Base-by-base conservation (phyloP, 2,888 invertebrate species). In the Melieria crassipennis region DNA sequence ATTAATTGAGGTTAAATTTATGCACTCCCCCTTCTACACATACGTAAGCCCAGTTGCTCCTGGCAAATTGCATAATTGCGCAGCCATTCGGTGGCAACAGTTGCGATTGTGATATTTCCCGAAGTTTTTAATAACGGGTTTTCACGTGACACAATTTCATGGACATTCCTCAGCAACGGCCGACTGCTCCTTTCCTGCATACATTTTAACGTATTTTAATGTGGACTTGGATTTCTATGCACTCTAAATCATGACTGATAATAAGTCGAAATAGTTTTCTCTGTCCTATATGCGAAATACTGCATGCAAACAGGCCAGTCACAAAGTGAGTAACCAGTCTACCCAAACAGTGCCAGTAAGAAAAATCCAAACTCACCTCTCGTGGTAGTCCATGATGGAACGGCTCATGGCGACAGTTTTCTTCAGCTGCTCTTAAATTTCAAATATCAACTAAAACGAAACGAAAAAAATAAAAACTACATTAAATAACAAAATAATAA, bases 361-460 rank as follows among this genome's bases (percentile, higher is more conserved):
- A 10, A 11, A 50, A 10, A 11, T 50, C 50, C 11, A 6, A 43
- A 75, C 82, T 82, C 70, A 82, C 83, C 82, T 79, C 73, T 81
- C 79, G 77, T 74, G 76, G 73, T 78, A 79, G 79, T 83, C 83
- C 83, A 83, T 83, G 79, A 79, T 83, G 80, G 76, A 70, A 81
- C 83, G 82, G 83, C 83, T 74, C 73, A 63, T 63, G 70, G 30
- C 56, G 76, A 80, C 83, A 82, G 82, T 78, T 72, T 7, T 9
- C 45, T 57, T 71, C 47, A 64, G 72, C n/a, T 42, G 13, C 11
- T 52, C 16, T 13, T 13, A n/a, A 55, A 55, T 10, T 52, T 7
- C n/a, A 42, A 30, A 56, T 48, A 71, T 73, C 64, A 76, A 72
- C 78, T 79, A 69, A 68, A 79, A 78, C 55, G 62, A 30, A 30